These are phyloP conservation scores for Penelope pileata DNA, from an alignment of 2,113 vertebrate species.

Conservation along the genomic window DNA sequence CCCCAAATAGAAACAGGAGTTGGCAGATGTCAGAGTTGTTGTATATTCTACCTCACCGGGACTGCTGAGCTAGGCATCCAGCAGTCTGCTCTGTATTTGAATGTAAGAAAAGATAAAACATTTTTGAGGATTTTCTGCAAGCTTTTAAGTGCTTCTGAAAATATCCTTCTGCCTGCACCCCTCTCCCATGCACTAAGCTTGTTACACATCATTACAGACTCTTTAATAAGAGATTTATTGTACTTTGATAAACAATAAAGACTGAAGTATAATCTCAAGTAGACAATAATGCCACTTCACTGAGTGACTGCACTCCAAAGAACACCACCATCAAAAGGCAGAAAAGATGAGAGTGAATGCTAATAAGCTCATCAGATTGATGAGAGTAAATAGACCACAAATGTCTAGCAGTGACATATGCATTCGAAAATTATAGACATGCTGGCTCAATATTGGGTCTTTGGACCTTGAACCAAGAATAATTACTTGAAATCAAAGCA, in stretches of 20 bases:
- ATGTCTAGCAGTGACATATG: fast-evolving
- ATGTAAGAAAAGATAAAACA: neutral
- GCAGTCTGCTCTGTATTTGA: neutral
- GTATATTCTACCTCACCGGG: neutral
- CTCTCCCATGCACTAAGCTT: neutral
- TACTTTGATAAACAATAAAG: neutral
- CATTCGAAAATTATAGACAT: neutral
- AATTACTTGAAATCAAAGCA: neutral
- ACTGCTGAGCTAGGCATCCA: neutral
- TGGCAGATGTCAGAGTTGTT: neutral
- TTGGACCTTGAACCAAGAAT: neutral
- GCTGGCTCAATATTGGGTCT: neutral
- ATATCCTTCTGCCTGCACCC: neutral
- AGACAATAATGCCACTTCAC: neutral
- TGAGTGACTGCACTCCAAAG: neutral
- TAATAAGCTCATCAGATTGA: neutral
- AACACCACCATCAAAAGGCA: neutral
- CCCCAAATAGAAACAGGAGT: neutral
- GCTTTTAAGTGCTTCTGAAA: neutral
- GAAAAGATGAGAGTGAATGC: neutral
- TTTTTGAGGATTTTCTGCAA: neutral
- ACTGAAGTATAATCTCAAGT: neutral
- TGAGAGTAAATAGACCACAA: neutral
- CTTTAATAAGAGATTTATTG: neutral
- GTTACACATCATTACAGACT: neutral